phyloP scores from a whole-genome alignment of 2,888 invertebrate genomes.

The Agrochola litura region DNA sequence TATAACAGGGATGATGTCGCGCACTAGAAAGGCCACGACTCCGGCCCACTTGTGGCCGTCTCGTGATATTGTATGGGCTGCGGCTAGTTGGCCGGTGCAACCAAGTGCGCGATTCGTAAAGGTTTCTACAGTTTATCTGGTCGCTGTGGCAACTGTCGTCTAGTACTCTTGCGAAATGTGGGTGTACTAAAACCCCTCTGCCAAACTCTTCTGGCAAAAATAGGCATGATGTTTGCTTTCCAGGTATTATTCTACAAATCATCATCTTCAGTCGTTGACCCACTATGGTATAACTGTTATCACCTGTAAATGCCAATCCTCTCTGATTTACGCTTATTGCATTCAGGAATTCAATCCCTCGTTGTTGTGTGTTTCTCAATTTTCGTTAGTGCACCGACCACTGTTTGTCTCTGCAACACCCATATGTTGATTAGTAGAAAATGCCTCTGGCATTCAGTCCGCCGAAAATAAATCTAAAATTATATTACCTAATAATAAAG shows the following conservation, averaged over 20 bases:
- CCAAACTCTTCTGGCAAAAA: neutral
- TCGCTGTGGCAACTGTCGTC: too few relatives aligned
- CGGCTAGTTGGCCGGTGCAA: too few relatives aligned
- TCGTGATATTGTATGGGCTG: too few relatives aligned
- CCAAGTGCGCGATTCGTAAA: too few relatives aligned
- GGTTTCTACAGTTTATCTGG: too few relatives aligned
- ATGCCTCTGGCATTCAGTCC: neutral
- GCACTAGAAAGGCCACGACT: too few relatives aligned
- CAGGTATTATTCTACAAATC: neutral
- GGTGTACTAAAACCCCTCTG: neutral
- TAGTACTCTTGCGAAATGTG: neutral
- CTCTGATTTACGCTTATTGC: neutral
- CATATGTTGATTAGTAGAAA: neutral
- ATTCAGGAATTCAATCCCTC: conserved; percentile 3
- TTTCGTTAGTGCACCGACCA: neutral
- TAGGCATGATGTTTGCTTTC: neutral
- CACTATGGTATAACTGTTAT: neutral
- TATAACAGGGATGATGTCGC: too few relatives aligned
- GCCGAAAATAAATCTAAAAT: too few relatives aligned
- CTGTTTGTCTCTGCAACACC: neutral
- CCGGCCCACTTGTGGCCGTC: too few relatives aligned
- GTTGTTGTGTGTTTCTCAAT: neutral
- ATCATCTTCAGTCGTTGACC: neutral
- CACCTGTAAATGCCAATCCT: neutral
- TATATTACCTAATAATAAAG: too few relatives aligned